phyloP scores from a whole-genome alignment of 2,797 vertebrate species.

The Hapalemur alaotrensis region DNA sequence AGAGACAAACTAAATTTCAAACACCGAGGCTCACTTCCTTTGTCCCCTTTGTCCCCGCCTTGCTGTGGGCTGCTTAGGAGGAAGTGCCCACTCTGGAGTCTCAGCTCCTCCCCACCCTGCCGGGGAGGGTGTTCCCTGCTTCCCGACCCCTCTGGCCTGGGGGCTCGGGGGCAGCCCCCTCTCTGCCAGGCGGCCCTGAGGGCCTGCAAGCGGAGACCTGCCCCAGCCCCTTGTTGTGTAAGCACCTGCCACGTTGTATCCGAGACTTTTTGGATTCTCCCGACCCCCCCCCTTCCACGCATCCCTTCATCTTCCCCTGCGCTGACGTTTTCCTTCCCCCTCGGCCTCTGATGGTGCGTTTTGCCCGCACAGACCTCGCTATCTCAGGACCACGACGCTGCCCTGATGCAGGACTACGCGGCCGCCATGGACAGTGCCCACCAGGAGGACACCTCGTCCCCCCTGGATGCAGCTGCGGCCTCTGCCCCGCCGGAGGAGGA shows the following conservation, averaged over 20 bases:
- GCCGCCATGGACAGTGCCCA: slow-evolving; percentile 92
- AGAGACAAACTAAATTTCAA: not conserved
- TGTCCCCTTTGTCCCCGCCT: rapidly evolving
- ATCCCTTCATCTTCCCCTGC: not conserved
- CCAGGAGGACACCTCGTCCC: slow-evolving; percentile 80
- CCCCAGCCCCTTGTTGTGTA: not conserved
- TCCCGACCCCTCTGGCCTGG: rapidly evolving
- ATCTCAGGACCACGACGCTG: slow-evolving; percentile 92
- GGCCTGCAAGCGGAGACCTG: rapidly evolving
- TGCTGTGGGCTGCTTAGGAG: rapidly evolving
- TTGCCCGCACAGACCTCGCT: slow-evolving; percentile 85
- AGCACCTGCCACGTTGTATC: not conserved
- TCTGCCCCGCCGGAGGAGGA: slow-evolving; percentile 60
- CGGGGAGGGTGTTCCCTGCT: too few species aligned
- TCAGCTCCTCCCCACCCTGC: not conserved
- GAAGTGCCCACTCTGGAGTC: not conserved
- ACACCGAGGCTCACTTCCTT: not conserved
- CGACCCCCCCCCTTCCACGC: rapidly evolving
- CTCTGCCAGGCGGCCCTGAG: not conserved
- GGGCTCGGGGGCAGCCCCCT: not conserved
- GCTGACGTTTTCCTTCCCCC: not conserved
- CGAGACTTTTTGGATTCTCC: too few species aligned
- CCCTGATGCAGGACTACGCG: slow-evolving; percentile 93
- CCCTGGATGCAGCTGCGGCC: slow-evolving; percentile 45
- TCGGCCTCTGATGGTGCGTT: not conserved